Conservation (phyloP, 2,113 vertebrate species). For the Diadophis punctatus region DNA sequence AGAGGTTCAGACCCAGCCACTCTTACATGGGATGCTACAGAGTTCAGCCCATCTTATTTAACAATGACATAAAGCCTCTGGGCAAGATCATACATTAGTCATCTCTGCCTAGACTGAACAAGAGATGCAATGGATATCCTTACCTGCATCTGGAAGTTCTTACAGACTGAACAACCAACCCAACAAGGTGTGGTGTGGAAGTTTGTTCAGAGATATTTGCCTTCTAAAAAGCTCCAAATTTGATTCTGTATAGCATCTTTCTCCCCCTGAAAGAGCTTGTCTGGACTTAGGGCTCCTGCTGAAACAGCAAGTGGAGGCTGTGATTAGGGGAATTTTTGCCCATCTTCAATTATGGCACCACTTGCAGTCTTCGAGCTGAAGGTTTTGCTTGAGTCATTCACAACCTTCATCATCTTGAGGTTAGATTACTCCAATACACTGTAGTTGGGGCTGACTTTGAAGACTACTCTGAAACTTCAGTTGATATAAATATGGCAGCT, state of each 20-base stretch:
- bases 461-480: neutral
- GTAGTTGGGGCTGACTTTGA: neutral
- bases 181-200: neutral
- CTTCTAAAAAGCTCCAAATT: neutral
- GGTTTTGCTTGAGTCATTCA: neutral
- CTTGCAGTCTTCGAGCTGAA: neutral
- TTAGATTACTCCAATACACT: neutral
- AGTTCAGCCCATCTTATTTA: neutral
- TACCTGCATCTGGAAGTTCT: neutral
- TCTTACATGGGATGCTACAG: neutral
- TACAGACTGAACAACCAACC: neutral
- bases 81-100: neutral
- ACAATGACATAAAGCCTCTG: neutral
- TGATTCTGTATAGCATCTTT: neutral
- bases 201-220: neutral
- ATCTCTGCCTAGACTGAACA: neutral
- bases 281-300: neutral
- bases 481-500: neutral
- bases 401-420: neutral
- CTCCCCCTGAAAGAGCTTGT: neutral
- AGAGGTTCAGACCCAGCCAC: neutral
- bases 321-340: neutral
- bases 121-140: neutral
- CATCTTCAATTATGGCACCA: neutral
- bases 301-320: neutral